phyloP scores from a whole-genome alignment of 2,888 invertebrate species.

The Gibbula magus region DNA sequence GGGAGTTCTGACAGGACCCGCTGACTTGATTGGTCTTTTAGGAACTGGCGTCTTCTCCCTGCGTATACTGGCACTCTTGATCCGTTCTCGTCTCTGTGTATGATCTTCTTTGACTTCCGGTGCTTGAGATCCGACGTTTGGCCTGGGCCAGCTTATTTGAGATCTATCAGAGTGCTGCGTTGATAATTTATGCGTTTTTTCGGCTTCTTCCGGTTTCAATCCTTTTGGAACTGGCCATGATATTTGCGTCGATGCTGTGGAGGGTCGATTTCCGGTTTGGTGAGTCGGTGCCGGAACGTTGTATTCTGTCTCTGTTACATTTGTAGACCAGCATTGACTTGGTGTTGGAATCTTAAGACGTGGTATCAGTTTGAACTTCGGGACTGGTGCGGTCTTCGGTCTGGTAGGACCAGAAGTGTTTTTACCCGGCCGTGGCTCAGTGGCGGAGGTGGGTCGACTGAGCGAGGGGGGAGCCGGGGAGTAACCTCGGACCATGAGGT shows the following conservation, averaged over 20 bases:
- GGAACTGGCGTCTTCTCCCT: constrained; percentile 48
- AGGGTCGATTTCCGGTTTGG: background rate
- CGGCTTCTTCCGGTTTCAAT: background rate
- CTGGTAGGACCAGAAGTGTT: constrained; percentile 6
- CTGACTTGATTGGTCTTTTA: constrained; percentile 50
- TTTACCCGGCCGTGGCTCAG: background rate
- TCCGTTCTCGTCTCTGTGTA: constrained; percentile 39
- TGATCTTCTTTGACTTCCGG: background rate
- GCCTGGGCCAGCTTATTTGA: background rate
- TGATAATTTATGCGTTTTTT: background rate
- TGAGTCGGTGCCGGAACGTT: constrained; percentile 34
- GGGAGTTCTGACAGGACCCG: constrained; percentile 47
- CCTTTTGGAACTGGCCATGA: constrained; percentile 34
- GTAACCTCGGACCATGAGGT: constrained; percentile 37
- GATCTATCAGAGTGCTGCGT: background rate
- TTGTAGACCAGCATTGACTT: constrained; percentile 59
- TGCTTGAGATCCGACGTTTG: background rate
- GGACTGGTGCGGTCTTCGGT: constrained; percentile 56
- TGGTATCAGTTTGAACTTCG: constrained; percentile 53
- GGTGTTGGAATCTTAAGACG: constrained; percentile 59
- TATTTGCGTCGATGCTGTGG: constrained; percentile 16
- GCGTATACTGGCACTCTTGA: constrained; percentile 56
- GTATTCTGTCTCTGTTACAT: constrained; percentile 54
- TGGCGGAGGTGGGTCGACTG: background rate
- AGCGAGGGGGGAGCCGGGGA: constrained; percentile 8